Evolutionary conservation across 92 coral and sea anemone genomes (phyloP), one percentile per base, ranked within the genome.

Genomic region (Epizoanthus ramosus): DNA sequence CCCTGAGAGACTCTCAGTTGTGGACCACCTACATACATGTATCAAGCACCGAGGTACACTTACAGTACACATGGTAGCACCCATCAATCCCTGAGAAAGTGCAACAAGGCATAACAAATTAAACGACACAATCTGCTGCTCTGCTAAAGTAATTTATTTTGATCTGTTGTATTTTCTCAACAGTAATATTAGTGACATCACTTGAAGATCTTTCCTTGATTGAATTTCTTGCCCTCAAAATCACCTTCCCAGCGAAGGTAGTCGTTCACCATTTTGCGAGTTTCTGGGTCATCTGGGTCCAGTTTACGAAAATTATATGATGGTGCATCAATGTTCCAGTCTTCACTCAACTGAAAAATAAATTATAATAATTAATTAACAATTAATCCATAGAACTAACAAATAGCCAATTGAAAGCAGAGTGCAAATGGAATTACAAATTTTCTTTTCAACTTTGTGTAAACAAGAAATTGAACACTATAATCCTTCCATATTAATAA

Each of bases 151-250:
- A 43, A 65, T 80, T 80, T 80, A 47, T 64, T 63, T 47, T 24
- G 22, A 63, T 17, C 22, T 79, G 66, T 50, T 57, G n/a, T 65
- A 3, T 59, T 63, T 45, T 47, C 65, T 58, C 73, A 43, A 37
- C 18, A 50, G 8, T 28, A 37, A 37, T 81, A n/a, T 50, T n/a
- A 23, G 35, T 39, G 15, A 5, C 37, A 35, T 68, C 63, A 96
- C 74, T 88, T 90, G 85, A 92, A 96, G 74, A 91, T 57, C 59
- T 86, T 90, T 31, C 98, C 99, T 53, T 96, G 96, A 80, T 88
- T 85, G 18, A 92, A 37, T 23, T 0, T 19, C 64, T 86, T 86
- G 57, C 92, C 96, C 56, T 83, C 84, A 47, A 88, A 90, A 21
- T 92, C 94, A 6, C 95, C 96, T 28, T 88, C 89, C 91, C 74